Conservation (phyloP, 53 echinoderm and acorn worm genomes). For the Stichopus horrens region DNA sequence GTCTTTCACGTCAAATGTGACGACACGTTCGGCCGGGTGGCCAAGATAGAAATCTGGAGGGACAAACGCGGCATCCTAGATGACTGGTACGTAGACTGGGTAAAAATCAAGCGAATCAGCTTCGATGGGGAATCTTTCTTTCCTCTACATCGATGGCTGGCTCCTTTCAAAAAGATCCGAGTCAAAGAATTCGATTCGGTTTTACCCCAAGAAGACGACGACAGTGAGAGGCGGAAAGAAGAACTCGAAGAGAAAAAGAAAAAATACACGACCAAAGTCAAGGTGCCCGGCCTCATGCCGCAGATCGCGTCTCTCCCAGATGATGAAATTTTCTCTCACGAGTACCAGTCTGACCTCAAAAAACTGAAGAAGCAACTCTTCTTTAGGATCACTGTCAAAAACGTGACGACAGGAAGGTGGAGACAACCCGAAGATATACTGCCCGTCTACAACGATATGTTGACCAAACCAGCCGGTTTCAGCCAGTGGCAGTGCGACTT, state of each 20-base stretch:
- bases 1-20: slow-evolving; percentile 62
- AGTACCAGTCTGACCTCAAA: slow-evolving; percentile 31
- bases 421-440: slow-evolving; percentile 35
- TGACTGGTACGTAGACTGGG: slow-evolving; percentile 77
- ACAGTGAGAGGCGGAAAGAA: slow-evolving; percentile 47
- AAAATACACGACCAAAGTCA: slow-evolving; percentile 63
- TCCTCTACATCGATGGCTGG: slow-evolving; percentile 81
- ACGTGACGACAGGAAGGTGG: slow-evolving; percentile 36
- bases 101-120: slow-evolving; percentile 48
- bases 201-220: slow-evolving; percentile 69
- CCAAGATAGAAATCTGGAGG: slow-evolving; percentile 80
- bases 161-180: slow-evolving; percentile 41
- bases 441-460: slow-evolving; percentile 37
- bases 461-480: slow-evolving; percentile 31
- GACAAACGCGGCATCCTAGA: slow-evolving; percentile 48
- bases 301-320: slow-evolving; percentile 52
- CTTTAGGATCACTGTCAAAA: slow-evolving; percentile 27
- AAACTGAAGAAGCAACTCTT: slow-evolving; percentile 25
- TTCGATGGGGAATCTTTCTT: slow-evolving; percentile 41
- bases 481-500: slow-evolving; percentile 19
- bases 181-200: slow-evolving; percentile 62
- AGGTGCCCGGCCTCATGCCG: slow-evolving; percentile 61
- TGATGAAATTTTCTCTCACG: slow-evolving; percentile 48
- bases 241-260: slow-evolving; percentile 69
- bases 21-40: slow-evolving; percentile 65